These are phyloP conservation scores for Cettia cetti DNA, from an alignment of 2,113 vertebrate species.

Conservation along the genomic window DNA sequence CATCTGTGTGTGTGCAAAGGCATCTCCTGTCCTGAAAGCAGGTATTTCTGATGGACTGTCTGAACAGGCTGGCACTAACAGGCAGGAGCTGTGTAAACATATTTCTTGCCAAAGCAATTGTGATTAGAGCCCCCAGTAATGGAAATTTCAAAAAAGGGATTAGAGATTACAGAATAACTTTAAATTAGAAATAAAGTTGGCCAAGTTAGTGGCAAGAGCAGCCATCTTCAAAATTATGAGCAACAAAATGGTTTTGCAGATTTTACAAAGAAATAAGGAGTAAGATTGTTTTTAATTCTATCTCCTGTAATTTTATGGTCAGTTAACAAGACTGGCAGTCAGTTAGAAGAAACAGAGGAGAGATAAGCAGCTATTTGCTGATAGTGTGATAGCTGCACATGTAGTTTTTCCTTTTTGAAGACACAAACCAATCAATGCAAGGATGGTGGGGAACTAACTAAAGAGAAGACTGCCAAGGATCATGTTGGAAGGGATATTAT, in stretches of 20 bases:
- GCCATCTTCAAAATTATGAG: not conserved
- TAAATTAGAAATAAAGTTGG: not conserved
- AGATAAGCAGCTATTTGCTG: not conserved
- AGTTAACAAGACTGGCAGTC: not conserved
- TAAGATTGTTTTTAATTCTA: not conserved
- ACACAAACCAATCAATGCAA: not conserved
- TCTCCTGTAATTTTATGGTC: not conserved
- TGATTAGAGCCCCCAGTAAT: not conserved
- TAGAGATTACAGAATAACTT: not conserved
- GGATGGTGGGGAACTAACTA: not conserved
- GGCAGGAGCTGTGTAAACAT: not conserved
- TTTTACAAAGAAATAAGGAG: not conserved
- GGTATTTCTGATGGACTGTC: not conserved
- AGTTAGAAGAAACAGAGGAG: not conserved
- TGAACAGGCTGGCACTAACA: not conserved
- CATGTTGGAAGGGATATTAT: not conserved
- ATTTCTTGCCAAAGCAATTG: not conserved
- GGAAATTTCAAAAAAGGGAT: conserved; percentile 19
- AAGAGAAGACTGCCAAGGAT: not conserved
- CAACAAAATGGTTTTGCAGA: not conserved
- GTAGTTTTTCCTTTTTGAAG: not conserved
- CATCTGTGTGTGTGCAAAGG: not conserved
- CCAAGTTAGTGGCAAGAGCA: not conserved
- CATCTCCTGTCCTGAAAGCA: not conserved
- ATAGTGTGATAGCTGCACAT: not conserved